A percentile compares a stretch with the other conserved stretches of the same genome.
These are phyloP conservation scores for Eremophila alpestris DNA, from an alignment of 2,797 vertebrate species.

Conservation along the genomic window DNA sequence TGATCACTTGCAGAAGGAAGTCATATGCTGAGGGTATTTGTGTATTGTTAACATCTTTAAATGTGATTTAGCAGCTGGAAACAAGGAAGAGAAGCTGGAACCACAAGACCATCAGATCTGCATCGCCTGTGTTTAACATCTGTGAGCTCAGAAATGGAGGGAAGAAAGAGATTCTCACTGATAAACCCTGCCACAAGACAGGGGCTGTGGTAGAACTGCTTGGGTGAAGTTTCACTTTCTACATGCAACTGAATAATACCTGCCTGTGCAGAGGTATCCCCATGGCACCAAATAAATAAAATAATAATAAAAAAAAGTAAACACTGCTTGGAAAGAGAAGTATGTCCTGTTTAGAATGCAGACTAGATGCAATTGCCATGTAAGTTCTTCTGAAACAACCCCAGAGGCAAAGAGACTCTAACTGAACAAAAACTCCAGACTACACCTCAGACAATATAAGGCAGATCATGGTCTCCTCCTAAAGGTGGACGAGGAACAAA, in stretches of 20 bases:
- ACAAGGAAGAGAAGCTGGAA: conserved; percentile 1
- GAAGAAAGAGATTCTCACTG: background rate
- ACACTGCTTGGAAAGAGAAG: background rate
- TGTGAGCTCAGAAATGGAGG: background rate
- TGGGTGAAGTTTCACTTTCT: background rate
- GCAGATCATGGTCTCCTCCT: background rate
- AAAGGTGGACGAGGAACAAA: background rate
- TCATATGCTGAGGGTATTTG: conserved; percentile 18
- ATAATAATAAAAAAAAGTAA: background rate
- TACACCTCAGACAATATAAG: background rate
- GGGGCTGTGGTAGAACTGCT: background rate
- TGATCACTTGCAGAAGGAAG: background rate
- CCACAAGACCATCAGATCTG: background rate
- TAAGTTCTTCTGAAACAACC: background rate
- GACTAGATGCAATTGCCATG: background rate
- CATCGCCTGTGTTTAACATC: background rate
- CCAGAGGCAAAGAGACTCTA: background rate
- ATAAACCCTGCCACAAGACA: background rate
- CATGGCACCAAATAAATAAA: background rate
- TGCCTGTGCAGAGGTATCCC: background rate
- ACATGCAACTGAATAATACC: background rate
- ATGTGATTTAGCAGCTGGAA: conserved; percentile 44
- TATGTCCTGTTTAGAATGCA: background rate
- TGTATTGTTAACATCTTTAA: conserved; percentile 35
- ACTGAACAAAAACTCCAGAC: background rate